Percentiles rank a stretch among this genome's conserved stretches.
Conservation (phyloP, 2,888 invertebrate species). For the Amblyjoppa fuscipennis region DNA sequence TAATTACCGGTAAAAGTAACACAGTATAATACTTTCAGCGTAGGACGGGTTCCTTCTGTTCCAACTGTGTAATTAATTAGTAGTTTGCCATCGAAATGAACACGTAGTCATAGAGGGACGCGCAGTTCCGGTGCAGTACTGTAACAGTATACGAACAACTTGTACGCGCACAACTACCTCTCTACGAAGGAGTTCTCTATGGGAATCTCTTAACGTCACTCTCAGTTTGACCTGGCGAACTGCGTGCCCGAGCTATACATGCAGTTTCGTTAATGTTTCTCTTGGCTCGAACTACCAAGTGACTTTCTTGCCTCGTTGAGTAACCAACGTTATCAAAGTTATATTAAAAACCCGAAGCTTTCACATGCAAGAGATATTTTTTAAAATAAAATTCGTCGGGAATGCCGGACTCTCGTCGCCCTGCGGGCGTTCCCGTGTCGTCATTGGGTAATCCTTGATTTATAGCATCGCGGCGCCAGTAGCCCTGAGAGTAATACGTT, state of each 20-base stretch:
- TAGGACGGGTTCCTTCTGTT: not conserved
- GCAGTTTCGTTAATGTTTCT: slow-evolving; percentile 20
- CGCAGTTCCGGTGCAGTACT: not conserved
- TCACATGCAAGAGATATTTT: slow-evolving; percentile 4
- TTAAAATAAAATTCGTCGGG: slow-evolving; percentile 38
- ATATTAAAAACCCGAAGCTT: slow-evolving; percentile 53
- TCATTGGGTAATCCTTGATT: slow-evolving; percentile 52
- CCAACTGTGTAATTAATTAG: slow-evolving; percentile 29
- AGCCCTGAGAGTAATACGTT: slow-evolving; percentile 18
- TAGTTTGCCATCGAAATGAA: slow-evolving; percentile 15
- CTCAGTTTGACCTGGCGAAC: not conserved
- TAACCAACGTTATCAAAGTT: slow-evolving; percentile 55
- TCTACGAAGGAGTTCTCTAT: not conserved
- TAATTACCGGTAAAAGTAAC: too few relatives aligned
- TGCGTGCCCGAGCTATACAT: not conserved
- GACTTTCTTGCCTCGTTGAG: slow-evolving; percentile 37
- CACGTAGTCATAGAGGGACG: not conserved
- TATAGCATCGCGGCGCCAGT: slow-evolving; percentile 26
- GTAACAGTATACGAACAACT: not conserved
- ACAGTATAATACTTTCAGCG: not conserved
- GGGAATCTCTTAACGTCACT: slow-evolving; percentile 2
- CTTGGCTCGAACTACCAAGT: slow-evolving; percentile 19
- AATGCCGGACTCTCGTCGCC: slow-evolving; percentile 1
- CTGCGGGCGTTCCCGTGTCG: not conserved
- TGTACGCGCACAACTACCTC: not conserved